A percentile compares a stretch with the other conserved stretches of the same genome.
These are phyloP conservation scores for Pycnonotus jocosus DNA, from an alignment of 2,113 vertebrate species.

Conservation along the genomic window DNA sequence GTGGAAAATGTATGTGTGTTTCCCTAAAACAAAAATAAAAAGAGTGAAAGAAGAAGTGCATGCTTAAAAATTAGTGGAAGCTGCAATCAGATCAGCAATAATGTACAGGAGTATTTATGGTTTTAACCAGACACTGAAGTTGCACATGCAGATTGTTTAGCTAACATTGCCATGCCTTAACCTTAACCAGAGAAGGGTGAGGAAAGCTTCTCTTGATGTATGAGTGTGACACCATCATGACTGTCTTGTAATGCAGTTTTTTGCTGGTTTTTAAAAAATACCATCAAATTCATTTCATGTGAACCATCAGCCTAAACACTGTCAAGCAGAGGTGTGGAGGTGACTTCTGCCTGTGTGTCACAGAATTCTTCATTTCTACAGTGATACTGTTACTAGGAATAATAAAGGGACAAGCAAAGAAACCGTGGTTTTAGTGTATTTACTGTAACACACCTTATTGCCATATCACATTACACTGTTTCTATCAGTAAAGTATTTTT, in stretches of 20 bases:
- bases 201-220: neutral
- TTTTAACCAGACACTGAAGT: neutral
- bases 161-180: neutral
- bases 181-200: neutral
- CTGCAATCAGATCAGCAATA: neutral
- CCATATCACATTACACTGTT: neutral
- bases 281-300: neutral
- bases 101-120: neutral
- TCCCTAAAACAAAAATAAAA: neutral
- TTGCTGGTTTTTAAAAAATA: neutral
- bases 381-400: neutral
- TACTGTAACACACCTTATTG: neutral
- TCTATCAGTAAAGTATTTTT: neutral
- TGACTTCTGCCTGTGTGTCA: neutral
- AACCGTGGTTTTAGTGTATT: neutral
- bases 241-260: neutral
- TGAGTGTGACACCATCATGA: neutral
- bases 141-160: neutral
- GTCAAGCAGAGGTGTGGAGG: neutral
- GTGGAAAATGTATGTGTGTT: neutral
- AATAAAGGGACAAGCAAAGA: neutral
- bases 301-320: neutral
- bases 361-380: neutral
- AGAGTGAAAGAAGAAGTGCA: neutral
- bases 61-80: constrained; percentile 32